Evolutionary conservation across 2,888 invertebrate species (phyloP), one percentile per base, ranked within the genome.

Genomic region (Plagodis pulveraria): DNA sequence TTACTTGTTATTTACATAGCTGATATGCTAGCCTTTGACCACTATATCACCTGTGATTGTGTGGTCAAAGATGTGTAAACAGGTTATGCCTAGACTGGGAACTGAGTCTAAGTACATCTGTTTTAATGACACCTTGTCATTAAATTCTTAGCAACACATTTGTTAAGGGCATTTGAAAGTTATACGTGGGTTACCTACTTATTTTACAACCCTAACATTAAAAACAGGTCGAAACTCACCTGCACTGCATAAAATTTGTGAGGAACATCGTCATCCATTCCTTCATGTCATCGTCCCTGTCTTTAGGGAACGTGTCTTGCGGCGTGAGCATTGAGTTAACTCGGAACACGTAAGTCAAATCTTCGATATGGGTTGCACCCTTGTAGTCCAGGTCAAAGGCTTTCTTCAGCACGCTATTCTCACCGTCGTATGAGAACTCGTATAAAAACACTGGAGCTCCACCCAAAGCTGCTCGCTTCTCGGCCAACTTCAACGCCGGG

Each of bases 341-440:
- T 50, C 76, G 78, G 65, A 95, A 94, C 8, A 94, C 70, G 63
- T 94, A 94, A 0, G 93, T 93, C 73, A 94, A 70, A 73, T 95
- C 95, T 70, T 95, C 94, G 1, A 93, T 87, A 62, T 95, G 95
- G n/a, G 91, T 93, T 5, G 93, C 94, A 7, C 94, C 94, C 0
- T 82, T 78, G 43, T 90, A 84, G 0, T 83, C 76, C 22, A 89
- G 64, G 58, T 83, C 81, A 6, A 66, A 70, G 0, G 73, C 74
- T 41, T 89, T 78, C 70, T 93, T 93, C 50, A 94, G 83, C 1
- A 91, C 78, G 36, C 93, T 93, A 58, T 87, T 71, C 6, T 88
- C 83, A 0, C 93, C 88, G 35, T 92, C 85, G 60, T 93, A 94
- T 6, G 89, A 81, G 69, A 94, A 94, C 65, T 93, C 84, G 73